Base-by-base conservation (phyloP, 2,888 invertebrate species). In the Eupithecia tripunctaria region DNA sequence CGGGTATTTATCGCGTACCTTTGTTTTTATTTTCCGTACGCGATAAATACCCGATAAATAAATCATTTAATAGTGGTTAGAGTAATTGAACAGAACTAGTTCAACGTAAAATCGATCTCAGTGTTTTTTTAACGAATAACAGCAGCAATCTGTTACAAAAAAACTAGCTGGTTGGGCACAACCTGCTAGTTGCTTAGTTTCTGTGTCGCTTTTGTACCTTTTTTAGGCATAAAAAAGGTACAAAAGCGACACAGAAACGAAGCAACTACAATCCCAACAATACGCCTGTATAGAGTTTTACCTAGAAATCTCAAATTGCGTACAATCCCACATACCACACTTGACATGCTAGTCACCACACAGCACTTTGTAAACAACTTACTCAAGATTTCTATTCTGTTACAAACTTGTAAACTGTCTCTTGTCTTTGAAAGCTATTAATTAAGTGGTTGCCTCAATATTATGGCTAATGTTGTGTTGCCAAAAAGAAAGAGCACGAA, bases 291-390 rank as follows among this genome's bases (percentile, higher is more conserved):
- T 10, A 8, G 59, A 5, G 21, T 62, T 56, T 67, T 65, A 65
- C 71, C 56, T 71, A 74, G 71, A 74, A 71, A 71, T 74, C 62
- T 67, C 21, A 67, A 71, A 69, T 63, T 69, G 56, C 67, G 47
- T 27, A 63, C 63, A 60, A 21, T 32, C 27, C 43, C 36, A 25
- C 14, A 56, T n/a, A 65, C 38, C n/a, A 64, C 59, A 64, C 41
- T 74, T 71, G 67, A 43, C 60, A 67, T 74, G 66, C 71, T 47
- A 72, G 70, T 65, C 60, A 70, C 64, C 41, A 43, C n/a, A 27
- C 64, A 68, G 70, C 64, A 70, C 64, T 68, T 67, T 70, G 68
- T 68, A 67, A 38, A 38, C 47, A 38, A 65, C 66, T 7, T 59
- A 25, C 59, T 63, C 36, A n/a, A 32, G 64, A 59, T 64, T 73